Evolutionary conservation across 2,113 vertebrate genomes (phyloP).

Genomic region (Oncorhynchus gorbuscha): DNA sequence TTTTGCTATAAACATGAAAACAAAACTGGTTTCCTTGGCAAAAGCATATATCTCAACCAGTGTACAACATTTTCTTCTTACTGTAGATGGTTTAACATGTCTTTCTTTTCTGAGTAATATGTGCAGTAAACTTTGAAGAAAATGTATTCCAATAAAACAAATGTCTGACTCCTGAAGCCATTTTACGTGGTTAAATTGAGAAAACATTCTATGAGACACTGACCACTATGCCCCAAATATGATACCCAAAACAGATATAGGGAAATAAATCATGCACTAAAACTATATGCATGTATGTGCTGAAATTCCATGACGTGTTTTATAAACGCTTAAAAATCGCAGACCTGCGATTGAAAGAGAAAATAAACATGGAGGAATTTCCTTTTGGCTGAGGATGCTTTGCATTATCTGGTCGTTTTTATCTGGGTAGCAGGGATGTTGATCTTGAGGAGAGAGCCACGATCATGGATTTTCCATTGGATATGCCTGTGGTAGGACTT

Average conservation of each 20-base stretch:
- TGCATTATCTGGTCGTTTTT: not conserved
- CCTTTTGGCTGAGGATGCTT: not conserved
- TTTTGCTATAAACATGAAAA: not conserved
- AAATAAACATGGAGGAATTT: not conserved
- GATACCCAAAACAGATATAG: slow-evolving; percentile 49
- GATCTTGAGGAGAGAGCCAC: not conserved
- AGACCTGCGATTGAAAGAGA: not conserved
- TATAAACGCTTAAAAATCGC: slow-evolving; percentile 2
- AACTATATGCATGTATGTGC: not conserved
- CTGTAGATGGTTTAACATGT: not conserved
- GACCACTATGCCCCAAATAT: slow-evolving; percentile 26
- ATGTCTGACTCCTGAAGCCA: not conserved
- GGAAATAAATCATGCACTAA: slow-evolving; percentile 21
- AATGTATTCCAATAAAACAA: slow-evolving; percentile 6
- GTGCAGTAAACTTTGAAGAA: not conserved
- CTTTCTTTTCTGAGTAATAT: not conserved
- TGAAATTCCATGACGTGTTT: slow-evolving; percentile 17
- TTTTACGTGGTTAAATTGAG: slow-evolving; percentile 21
- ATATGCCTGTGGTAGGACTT: not conserved
- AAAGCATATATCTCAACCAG: not conserved
- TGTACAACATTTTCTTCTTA: not conserved
- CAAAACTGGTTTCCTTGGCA: not conserved
- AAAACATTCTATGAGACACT: slow-evolving; percentile 28
- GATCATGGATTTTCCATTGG: not conserved
- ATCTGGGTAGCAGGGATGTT: not conserved